Evolutionary conservation across 2,113 vertebrate species (phyloP).

Genomic region (Casuarius casuarius): DNA sequence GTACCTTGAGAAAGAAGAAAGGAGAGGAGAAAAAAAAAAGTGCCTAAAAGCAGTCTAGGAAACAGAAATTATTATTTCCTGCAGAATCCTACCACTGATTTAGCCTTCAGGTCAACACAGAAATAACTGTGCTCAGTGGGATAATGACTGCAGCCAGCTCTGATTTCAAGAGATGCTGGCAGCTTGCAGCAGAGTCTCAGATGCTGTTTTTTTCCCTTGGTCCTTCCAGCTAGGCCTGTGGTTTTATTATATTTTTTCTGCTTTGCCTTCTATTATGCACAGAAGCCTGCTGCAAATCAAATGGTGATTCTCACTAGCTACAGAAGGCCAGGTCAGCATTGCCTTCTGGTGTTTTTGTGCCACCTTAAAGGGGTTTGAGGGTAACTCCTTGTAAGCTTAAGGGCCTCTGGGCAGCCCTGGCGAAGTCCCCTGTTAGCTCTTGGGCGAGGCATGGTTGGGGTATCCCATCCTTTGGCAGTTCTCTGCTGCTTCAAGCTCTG

Average conservation of each 20-base stretch:
- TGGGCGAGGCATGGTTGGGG: accelerated
- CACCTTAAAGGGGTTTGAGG: background rate
- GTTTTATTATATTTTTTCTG: background rate
- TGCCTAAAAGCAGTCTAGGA: background rate
- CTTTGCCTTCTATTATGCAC: background rate
- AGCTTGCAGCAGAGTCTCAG: background rate
- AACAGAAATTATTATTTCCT: background rate
- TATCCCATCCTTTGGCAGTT: background rate
- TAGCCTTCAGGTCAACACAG: too few relatives aligned
- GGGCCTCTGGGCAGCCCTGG: background rate
- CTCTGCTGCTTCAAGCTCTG: background rate
- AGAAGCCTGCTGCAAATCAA: background rate
- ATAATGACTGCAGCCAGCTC: background rate
- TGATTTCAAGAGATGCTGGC: background rate
- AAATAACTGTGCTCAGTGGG: background rate
- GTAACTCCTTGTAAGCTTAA: background rate
- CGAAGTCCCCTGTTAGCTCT: background rate
- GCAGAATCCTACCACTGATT: background rate
- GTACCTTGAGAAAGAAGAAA: background rate
- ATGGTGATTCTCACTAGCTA: background rate
- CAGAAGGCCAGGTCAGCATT: background rate
- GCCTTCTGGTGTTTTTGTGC: background rate
- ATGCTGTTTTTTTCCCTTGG: background rate
- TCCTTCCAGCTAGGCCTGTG: background rate
- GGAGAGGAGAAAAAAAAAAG: background rate